Base-by-base conservation (phyloP, 2,888 invertebrate genomes). In the Pseudoips prasinana region DNA sequence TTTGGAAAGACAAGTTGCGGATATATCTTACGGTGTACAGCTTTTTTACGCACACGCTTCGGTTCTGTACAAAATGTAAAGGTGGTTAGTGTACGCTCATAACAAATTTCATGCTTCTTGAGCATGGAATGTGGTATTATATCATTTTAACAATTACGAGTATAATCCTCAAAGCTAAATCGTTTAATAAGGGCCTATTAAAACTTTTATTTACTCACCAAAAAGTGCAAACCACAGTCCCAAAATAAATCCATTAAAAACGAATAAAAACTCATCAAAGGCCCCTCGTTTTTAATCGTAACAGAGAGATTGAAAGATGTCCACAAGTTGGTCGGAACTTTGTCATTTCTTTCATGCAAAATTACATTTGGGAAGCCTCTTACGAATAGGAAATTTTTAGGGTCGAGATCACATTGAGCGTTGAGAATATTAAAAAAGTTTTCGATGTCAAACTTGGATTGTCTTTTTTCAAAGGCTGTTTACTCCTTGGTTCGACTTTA, bases 341-440 rank as follows among this genome's bases (percentile, higher is more conserved):
- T 69, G 75, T 74, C 78, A 81, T 77, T 78, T 80, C 73, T 73
- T 82, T 80, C 83, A 85, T 81, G 85, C 81, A 81, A 84, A 84
- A 85, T 85, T 83, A 83, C 84, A 73, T 81, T 82, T 66, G 65
- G 63, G 64, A 62, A 68, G 64, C 61, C 68, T 65, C 62, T 64
- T 62, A 60, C 69, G 64, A 69, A 73, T 72, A 70, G 73, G 68
- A 66, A 73, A 78, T 76, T 80, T 76, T 71, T 71, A 64, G 71
- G 77, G 76, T 69, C 79, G 65, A 57, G 74, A 82, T 84, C 80
- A 81, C 80, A 79, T 69, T 66, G 80, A 78, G 80, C 78, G 81
- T 74, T 71, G 72, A 74, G 84, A 85, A 85, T 87, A 87, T 87
- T 87, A 87, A 87, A 87, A 87, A 87, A 87, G 77, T 87, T 87